phyloP scores from a whole-genome alignment of 2,888 invertebrate genomes.

The Torymus aiolomorphi region DNA sequence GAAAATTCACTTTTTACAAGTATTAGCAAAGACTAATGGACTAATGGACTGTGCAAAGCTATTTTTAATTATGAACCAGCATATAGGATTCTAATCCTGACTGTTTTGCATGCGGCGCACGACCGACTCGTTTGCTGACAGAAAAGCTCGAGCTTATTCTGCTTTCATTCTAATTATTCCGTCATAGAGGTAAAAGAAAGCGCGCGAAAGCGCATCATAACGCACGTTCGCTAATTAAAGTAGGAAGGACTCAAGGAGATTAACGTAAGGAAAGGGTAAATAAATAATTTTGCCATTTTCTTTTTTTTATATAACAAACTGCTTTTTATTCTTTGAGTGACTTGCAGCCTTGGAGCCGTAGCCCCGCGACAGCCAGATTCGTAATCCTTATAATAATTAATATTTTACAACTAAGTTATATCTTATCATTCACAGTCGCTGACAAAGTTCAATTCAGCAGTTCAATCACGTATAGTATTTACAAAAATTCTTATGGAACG shows the following conservation, averaged over 20 bases:
- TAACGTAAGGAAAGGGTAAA: background rate
- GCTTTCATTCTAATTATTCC: constrained; percentile 30
- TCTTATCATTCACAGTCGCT: constrained; percentile 39
- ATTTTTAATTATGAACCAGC: too few relatives aligned
- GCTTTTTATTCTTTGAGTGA: constrained; percentile 53
- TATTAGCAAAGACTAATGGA: too few relatives aligned
- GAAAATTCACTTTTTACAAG: too few relatives aligned
- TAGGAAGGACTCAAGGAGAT: background rate
- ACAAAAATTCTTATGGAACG: constrained; percentile 39
- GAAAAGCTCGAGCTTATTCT: background rate
- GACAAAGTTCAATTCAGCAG: constrained; percentile 20
- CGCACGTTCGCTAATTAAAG: constrained; percentile 24
- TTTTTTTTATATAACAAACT: constrained; percentile 57
- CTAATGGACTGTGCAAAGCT: too few relatives aligned
- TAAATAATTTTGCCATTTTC: background rate
- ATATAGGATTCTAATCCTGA: too few relatives aligned
- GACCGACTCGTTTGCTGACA: background rate
- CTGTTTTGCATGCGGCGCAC: too few relatives aligned
- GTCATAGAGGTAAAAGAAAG: constrained; percentile 5
- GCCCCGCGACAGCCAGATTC: constrained; percentile 26
- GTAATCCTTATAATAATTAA: constrained; percentile 42
- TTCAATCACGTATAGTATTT: constrained; percentile 25
- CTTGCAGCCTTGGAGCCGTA: constrained; percentile 36
- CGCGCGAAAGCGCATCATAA: background rate
- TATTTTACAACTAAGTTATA: constrained; percentile 44